Evolutionary conservation across 2,113 vertebrate species (phyloP).

Genomic region (Orcinus orca): DNA sequence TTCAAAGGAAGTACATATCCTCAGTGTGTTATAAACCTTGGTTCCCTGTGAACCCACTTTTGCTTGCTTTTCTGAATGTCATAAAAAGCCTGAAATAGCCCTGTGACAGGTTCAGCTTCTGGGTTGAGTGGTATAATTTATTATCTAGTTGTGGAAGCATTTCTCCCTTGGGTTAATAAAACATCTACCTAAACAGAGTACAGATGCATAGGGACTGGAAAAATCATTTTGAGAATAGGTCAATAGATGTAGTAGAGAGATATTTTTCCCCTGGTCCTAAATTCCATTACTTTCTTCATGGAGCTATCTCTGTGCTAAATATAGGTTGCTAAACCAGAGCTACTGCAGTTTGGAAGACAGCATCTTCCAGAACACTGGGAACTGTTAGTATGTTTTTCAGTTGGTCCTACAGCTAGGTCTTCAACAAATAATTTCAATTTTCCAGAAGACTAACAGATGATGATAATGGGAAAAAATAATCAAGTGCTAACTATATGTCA

Average conservation of each 20-base stretch:
- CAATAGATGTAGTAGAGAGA: neutral
- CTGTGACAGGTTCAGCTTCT: neutral
- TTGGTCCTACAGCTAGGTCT: neutral
- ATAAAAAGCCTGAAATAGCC: neutral
- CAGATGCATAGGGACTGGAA: neutral
- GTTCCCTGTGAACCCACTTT: neutral
- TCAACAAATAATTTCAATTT: neutral
- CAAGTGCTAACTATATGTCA: neutral
- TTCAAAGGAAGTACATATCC: neutral
- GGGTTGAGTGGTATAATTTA: neutral
- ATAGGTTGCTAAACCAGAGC: neutral
- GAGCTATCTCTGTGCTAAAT: neutral
- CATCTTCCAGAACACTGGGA: neutral
- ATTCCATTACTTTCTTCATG: neutral
- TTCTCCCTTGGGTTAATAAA: conserved; percentile 1
- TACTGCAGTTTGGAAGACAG: neutral
- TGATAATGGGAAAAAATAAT: neutral
- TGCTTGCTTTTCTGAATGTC: neutral
- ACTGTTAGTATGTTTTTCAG: neutral
- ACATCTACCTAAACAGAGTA: neutral
- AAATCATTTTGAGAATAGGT: neutral
- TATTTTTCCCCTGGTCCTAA: neutral
- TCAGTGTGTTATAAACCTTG: neutral
- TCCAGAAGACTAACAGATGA: neutral
- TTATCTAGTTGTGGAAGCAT: neutral